These are phyloP conservation scores for Zootermopsis nevadensis DNA, from an alignment of 2,888 invertebrate species.

Conservation along the genomic window DNA sequence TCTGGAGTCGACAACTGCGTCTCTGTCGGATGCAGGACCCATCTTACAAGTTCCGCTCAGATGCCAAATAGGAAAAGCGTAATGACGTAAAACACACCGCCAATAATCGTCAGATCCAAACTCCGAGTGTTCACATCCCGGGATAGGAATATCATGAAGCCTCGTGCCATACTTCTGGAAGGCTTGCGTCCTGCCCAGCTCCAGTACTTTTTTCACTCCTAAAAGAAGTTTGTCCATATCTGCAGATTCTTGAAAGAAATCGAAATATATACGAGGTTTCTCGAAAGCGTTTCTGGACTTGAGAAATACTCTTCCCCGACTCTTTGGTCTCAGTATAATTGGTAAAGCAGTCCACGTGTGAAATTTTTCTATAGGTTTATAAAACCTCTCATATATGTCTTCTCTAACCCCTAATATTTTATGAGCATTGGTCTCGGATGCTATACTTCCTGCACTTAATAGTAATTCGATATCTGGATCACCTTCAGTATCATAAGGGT, in stretches of 20 bases:
- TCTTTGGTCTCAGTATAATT: slow-evolving; percentile 75
- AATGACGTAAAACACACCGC: slow-evolving; percentile 82
- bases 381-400: slow-evolving; percentile 62
- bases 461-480: slow-evolving; percentile 25
- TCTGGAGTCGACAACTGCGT: slow-evolving; percentile 48
- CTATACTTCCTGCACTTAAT: neutral
- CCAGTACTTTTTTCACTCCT: slow-evolving; percentile 56
- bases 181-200: slow-evolving; percentile 80
- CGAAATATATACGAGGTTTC: slow-evolving; percentile 84
- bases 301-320: slow-evolving; percentile 75
- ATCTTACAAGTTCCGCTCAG: slow-evolving; percentile 55
- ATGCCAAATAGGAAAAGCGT: slow-evolving; percentile 77
- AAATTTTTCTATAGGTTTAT: slow-evolving; percentile 61
- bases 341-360: slow-evolving; percentile 67
- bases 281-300: slow-evolving; percentile 72
- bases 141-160: slow-evolving; percentile 82
- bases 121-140: slow-evolving; percentile 79
- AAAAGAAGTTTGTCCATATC: slow-evolving; percentile 58
- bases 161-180: slow-evolving; percentile 84
- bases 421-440: slow-evolving; percentile 54
- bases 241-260: slow-evolving; percentile 80
- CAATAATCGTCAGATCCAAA: slow-evolving; percentile 86
- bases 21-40: slow-evolving; percentile 5
- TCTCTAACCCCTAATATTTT: slow-evolving; percentile 60
- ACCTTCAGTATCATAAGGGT: slow-evolving; percentile 59